Evolutionary conservation across 92 coral and sea anemone species (phyloP).

Genomic region (Metridium senile): DNA sequence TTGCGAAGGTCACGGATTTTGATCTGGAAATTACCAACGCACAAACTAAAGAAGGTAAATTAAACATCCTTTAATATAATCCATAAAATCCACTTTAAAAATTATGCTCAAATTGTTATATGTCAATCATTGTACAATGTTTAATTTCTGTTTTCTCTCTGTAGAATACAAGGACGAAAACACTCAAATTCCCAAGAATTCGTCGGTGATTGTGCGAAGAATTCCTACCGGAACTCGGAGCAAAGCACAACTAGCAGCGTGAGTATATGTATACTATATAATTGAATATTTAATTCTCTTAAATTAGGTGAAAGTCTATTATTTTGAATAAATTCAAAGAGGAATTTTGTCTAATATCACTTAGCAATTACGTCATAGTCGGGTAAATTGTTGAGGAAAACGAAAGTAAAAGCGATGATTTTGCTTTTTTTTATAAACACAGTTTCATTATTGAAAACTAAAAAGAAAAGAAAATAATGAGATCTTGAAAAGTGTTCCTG

Average conservation of each 20-base stretch:
- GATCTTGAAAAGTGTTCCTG: too few species aligned
- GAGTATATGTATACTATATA: slow-evolving; percentile 36
- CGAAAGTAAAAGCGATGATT: not conserved
- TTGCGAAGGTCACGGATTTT: slow-evolving; percentile 88
- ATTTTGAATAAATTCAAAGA: too few species aligned
- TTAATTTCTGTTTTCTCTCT: slow-evolving; percentile 3
- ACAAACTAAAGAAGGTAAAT: slow-evolving; percentile 92
- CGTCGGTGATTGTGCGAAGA: slow-evolving; percentile 94
- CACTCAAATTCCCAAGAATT: slow-evolving; percentile 92
- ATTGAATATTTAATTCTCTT: too few species aligned
- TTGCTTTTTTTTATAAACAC: not conserved
- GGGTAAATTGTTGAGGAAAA: not conserved
- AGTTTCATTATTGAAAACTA: too few species aligned
- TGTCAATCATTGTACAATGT: not conserved
- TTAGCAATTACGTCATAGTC: not conserved
- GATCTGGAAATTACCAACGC: slow-evolving; percentile 98
- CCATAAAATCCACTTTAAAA: not conserved
- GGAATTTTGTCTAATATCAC: too few species aligned
- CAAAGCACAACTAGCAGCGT: slow-evolving; percentile 97
- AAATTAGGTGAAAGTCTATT: too few species aligned
- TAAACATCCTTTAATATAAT: not conserved
- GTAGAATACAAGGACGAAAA: slow-evolving; percentile 90
- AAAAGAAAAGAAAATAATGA: too few species aligned
- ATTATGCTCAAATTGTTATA: not conserved
- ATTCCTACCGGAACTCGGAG: slow-evolving; percentile 89